phyloP scores from a whole-genome alignment of 2,113 vertebrate genomes.

The Notothenia coriiceps region DNA sequence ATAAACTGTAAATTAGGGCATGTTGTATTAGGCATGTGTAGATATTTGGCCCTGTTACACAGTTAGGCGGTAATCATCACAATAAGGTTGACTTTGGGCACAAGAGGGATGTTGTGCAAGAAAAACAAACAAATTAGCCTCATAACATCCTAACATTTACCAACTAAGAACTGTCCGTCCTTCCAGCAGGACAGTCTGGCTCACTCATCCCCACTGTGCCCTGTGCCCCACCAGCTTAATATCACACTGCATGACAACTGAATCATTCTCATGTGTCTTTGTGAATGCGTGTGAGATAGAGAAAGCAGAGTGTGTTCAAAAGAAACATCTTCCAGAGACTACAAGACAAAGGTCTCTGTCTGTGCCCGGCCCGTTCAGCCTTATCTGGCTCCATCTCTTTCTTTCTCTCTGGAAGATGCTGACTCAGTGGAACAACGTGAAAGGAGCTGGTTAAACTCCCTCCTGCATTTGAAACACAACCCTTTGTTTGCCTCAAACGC shows the following conservation, averaged over 20 bases:
- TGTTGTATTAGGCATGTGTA: background rate
- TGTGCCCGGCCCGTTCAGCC: constrained; percentile 44
- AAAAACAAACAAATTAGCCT: constrained; percentile 13
- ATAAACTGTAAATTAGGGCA: background rate
- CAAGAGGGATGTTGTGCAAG: constrained; percentile 34
- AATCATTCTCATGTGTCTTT: constrained; percentile 53
- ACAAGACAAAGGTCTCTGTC: constrained; percentile 62
- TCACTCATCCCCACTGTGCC: constrained; percentile 55
- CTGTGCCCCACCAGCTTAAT: constrained; percentile 55
- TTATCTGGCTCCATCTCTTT: constrained; percentile 37
- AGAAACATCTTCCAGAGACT: constrained; percentile 52
- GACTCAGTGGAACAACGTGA: constrained; percentile 68
- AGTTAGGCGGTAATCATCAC: constrained; percentile 32
- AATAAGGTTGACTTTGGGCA: constrained; percentile 40
- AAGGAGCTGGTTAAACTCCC: constrained; percentile 48
- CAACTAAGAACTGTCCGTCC: constrained; percentile 40
- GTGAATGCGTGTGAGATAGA: constrained; percentile 17
- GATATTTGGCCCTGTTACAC: background rate
- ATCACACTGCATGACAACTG: constrained; percentile 68
- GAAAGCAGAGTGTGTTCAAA: constrained; percentile 33
- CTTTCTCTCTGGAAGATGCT: constrained; percentile 51
- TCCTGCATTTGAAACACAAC: constrained; percentile 29
- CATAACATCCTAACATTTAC: constrained; percentile 22
- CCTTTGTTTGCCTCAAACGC: constrained; percentile 38
- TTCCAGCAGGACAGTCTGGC: constrained; percentile 60